These are phyloP conservation scores for Carassius carassius DNA, from an alignment of 2,113 vertebrate species.

Conservation along the genomic window DNA sequence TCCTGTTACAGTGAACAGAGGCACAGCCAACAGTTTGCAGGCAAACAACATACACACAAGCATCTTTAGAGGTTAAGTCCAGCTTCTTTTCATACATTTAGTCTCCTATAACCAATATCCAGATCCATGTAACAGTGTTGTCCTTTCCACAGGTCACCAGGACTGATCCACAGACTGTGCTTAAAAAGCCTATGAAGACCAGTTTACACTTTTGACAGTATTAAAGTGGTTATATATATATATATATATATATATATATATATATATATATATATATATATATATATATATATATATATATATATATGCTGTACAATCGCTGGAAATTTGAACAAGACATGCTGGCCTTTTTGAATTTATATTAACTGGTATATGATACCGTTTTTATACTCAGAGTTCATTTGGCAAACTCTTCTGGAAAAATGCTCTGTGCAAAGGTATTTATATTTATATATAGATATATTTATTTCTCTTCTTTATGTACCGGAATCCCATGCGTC, in stretches of 20 bases:
- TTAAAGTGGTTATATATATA: not conserved
- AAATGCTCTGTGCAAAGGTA: slow-evolving; percentile 50
- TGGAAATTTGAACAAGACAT: not conserved
- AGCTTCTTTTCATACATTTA: not conserved
- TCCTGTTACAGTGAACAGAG: slow-evolving; percentile 19
- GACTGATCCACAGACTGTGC: not conserved
- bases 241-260: too few species aligned
- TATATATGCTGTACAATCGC: too few species aligned
- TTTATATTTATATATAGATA: slow-evolving; percentile 36
- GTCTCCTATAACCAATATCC: not conserved
- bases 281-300: too few species aligned
- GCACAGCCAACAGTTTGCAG: slow-evolving; percentile 6
- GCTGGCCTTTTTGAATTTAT: slow-evolving; percentile 31
- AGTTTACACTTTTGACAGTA: not conserved
- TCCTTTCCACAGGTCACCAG: not conserved
- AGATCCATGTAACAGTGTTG: slow-evolving; percentile 9
- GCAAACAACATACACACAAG: not conserved
- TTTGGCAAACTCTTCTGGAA: slow-evolving; percentile 28
- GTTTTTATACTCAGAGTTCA: slow-evolving; percentile 32
- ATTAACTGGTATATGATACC: slow-evolving; percentile 53
- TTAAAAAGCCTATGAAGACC: not conserved
- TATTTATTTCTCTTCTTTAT: slow-evolving; percentile 54
- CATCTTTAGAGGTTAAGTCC: not conserved
- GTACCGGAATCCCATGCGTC: slow-evolving; percentile 60
- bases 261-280: too few species aligned